Evolutionary conservation across 1,140 invertebrate species (phyloP).

Genomic region (Psix sp.): DNA sequence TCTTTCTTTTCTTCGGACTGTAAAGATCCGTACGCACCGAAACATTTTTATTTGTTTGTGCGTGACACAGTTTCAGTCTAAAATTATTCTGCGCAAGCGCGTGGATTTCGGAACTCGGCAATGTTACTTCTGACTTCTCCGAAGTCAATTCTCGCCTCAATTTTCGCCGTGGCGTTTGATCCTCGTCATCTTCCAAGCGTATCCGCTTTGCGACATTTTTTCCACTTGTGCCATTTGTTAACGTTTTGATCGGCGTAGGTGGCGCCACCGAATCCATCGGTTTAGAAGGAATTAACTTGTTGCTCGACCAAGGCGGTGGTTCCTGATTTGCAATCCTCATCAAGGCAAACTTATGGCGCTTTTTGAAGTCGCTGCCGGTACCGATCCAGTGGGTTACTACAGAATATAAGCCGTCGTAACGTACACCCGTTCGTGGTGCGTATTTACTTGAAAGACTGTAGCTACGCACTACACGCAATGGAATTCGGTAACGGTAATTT

Average conservation of each 20-base stretch:
- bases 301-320: conserved; percentile 45
- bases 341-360: conserved; percentile 69
- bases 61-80: conserved; percentile 36
- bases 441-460: conserved; percentile 68
- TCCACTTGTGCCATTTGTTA: not conserved
- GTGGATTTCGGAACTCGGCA: conserved; percentile 10
- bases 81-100: conserved; percentile 19
- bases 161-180: too few species aligned
- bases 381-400: conserved; percentile 69
- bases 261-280: not conserved
- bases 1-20: conserved; percentile 65
- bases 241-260: not conserved
- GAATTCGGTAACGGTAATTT: conserved; percentile 69
- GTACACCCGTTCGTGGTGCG: conserved; percentile 71
- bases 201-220: not conserved
- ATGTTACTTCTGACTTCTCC: not conserved
- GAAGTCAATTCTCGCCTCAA: too few species aligned
- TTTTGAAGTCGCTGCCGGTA: conserved; percentile 48
- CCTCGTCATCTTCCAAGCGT: not conserved
- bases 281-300: not conserved
- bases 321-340: conserved; percentile 64
- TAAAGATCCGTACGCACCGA: conserved; percentile 72
- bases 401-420: conserved; percentile 72
- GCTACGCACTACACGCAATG: conserved; percentile 68
- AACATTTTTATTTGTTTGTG: conserved; percentile 67